Conservation (phyloP, 2,797 vertebrate genomes). For the Eremophila alpestris region DNA sequence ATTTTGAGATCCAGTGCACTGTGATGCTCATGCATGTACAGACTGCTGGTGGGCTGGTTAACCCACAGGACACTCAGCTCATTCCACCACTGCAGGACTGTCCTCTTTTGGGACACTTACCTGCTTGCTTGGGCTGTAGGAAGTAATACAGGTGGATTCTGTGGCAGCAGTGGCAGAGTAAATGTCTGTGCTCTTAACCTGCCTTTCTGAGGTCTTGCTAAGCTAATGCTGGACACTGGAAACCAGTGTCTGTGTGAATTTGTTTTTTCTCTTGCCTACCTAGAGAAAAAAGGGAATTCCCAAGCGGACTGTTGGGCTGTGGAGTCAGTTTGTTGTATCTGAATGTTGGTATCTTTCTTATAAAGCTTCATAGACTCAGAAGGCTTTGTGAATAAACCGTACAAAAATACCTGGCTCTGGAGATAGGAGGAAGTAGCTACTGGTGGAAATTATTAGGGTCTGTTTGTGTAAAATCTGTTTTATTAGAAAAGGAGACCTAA, state of each 20-base stretch:
- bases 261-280: background rate
- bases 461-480: background rate
- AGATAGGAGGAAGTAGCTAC: background rate
- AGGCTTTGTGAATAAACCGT: background rate
- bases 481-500: background rate
- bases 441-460: background rate
- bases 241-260: background rate
- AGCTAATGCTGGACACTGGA: background rate
- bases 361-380: background rate
- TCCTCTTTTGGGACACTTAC: background rate
- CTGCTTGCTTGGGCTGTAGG: background rate
- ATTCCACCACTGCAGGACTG: background rate
- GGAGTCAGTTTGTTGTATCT: background rate
- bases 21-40: fast-evolving
- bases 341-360: background rate
- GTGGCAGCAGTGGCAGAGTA: background rate
- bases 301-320: background rate
- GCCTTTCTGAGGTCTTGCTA: background rate
- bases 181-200: background rate
- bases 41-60: background rate
- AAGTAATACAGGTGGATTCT: background rate
- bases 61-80: fast-evolving
- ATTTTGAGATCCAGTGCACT: background rate
- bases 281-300: background rate
- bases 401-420: background rate